A percentile compares a stretch with the other conserved stretches of the same genome.
Evolutionary conservation across 2,797 vertebrate genomes (phyloP).

Genomic region (Percopsis omiscomaycus): DNA sequence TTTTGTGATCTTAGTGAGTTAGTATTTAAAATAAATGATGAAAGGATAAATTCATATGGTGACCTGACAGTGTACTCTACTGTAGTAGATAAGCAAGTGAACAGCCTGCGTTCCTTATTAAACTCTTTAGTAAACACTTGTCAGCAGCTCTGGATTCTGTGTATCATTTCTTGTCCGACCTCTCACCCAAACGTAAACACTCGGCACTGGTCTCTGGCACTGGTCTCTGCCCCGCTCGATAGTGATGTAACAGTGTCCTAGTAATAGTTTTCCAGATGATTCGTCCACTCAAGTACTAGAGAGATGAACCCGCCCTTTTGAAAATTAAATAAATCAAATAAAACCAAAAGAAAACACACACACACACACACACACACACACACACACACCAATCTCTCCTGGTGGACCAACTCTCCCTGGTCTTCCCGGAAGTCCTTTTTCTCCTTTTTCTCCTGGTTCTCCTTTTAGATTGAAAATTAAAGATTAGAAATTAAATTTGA

Average conservation of each 20-base stretch:
- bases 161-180: conserved; percentile 50
- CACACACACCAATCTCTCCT: conserved; percentile 85
- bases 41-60: conserved; percentile 17
- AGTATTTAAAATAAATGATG: neutral
- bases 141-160: conserved; percentile 50
- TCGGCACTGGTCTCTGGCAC: conserved; percentile 17
- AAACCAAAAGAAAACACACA: neutral
- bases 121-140: conserved; percentile 66
- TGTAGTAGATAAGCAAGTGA: conserved; percentile 8
- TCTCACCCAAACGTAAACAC: conserved; percentile 71
- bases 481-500: neutral
- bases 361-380: conserved; percentile 61
- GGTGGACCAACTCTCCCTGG: conserved; percentile 91
- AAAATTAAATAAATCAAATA: neutral
- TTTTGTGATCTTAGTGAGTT: too few relatives aligned
- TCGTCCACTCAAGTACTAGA: too few relatives aligned
- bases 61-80: conserved; percentile 20
- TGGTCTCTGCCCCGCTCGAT: conserved; percentile 54
- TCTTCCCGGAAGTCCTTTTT: conserved; percentile 90
- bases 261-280: too few relatives aligned
- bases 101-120: conserved; percentile 60
- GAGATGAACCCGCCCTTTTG: too few relatives aligned
- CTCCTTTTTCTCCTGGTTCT: conserved; percentile 90
- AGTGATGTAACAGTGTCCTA: conserved; percentile 55
- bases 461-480: conserved; percentile 70